Percentiles rank a stretch among this genome's conserved stretches.
Conservation (phyloP, 2,113 vertebrate species). For the Nyctibius bracteatus region DNA sequence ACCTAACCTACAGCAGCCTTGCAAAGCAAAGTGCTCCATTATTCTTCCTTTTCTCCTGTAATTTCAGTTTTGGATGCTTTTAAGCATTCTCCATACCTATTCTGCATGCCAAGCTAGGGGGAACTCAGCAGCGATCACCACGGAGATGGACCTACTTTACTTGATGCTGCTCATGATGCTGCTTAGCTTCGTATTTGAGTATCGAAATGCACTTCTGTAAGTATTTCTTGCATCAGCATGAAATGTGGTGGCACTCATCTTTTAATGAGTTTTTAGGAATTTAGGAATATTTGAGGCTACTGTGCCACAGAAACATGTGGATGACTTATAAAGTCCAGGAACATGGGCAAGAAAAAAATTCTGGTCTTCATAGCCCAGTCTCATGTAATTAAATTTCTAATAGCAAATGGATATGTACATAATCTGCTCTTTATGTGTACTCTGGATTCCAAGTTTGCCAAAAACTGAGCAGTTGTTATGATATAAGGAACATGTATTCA, state of each 20-base stretch:
- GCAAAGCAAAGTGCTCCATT: not conserved
- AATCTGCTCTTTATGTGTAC: not conserved
- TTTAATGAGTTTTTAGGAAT: not conserved
- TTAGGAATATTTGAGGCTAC: not conserved
- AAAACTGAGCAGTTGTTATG: not conserved
- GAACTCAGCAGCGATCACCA: not conserved
- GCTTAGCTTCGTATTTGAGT: not conserved
- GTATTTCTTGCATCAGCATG: not conserved
- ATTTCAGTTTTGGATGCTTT: not conserved
- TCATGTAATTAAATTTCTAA: not conserved
- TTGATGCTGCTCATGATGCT: not conserved
- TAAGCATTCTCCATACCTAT: not conserved
- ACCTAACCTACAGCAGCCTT: not conserved
- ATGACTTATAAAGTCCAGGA: not conserved
- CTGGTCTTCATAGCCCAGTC: not conserved
- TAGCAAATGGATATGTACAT: not conserved
- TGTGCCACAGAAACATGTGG: accelerated
- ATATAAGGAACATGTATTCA: not conserved
- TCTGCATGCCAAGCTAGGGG: not conserved
- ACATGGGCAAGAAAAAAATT: not conserved
- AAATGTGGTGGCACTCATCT: too few species aligned
- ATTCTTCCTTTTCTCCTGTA: not conserved
- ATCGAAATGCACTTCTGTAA: not conserved
- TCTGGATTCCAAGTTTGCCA: not conserved
- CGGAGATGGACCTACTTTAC: not conserved